Base-by-base conservation (phyloP, 2,888 invertebrate genomes). In the Odontomyia ornata region DNA sequence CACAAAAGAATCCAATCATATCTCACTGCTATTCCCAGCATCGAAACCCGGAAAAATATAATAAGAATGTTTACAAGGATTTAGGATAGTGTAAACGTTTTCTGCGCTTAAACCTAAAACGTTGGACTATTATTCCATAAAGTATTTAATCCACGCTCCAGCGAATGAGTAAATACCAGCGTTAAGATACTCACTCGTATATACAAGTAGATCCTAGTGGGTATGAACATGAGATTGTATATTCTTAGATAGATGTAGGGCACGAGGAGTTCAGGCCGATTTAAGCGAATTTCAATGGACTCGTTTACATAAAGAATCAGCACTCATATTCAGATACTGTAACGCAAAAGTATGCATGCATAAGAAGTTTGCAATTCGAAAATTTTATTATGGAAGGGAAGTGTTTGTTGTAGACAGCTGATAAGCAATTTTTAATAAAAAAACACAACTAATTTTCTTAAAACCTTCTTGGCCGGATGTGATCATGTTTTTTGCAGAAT, bases 111-210 rank as follows among this genome's bases (percentile, higher is more conserved):
- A 69, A 69, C 46, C 69, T 7, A 69, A 69, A 69, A 69, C 25
- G 69, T 30, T n/a, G 11, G 47, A 15, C 46, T 30, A 25, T 57
- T 56, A 72, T 72, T n/a, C 28, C 15, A 52, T 43, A 57, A 75
- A 62, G 64, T 13, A 47, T 75, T 75, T 75, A 75, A 75, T 75
- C 75, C 62, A 75, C 28, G 75, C 64, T 64, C 30, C 60, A 28
- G 23, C 28, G 27, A 75, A 75, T 75, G 62, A 23, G 75, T 47
- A 75, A 75, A 75, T 75, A 75, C 27, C 46, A 15, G 25, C 27
- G 3, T 36, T 9, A 36, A 36, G 36, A n/a, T n/a, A n/a, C n/a
- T n/a, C n/a, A n/a, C n/a, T n/a, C n/a, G n/a, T n/a, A n/a, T n/a
- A n/a, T n/a, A n/a, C n/a, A n/a, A n/a, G 36, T 36, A 36, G 9